A percentile compares a stretch with the other conserved stretches of the same genome.
These are phyloP conservation scores for Caranx melampygus DNA, from an alignment of 2,113 vertebrate species.

Conservation along the genomic window DNA sequence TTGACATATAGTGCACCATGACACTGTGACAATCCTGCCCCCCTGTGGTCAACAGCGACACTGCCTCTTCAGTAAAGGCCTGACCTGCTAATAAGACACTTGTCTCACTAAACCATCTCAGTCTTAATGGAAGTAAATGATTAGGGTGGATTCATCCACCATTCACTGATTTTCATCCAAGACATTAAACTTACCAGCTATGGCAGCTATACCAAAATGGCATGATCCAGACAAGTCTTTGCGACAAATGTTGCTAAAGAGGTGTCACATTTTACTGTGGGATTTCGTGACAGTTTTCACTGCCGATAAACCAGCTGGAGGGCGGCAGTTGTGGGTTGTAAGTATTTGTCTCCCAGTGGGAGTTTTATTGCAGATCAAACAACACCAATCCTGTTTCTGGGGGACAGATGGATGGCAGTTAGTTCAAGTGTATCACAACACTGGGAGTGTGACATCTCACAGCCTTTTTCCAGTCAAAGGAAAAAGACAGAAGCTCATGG, in stretches of 20 bases:
- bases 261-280: conserved; percentile 10
- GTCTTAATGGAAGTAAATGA: neutral
- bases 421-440: conserved; percentile 6
- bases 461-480: conserved; percentile 7
- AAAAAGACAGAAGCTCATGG: neutral
- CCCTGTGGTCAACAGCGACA: conserved; percentile 20
- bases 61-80: neutral
- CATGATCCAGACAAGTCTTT: neutral
- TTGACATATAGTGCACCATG: neutral
- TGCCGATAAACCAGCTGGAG: neutral
- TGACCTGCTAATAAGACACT: neutral
- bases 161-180: neutral
- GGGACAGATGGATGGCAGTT: conserved; percentile 19
- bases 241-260: neutral
- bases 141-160: neutral
- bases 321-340: neutral
- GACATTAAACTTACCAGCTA: neutral
- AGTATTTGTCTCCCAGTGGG: conserved; percentile 37
- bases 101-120: neutral
- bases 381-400: conserved; percentile 23
- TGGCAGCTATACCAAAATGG: conserved; percentile 10
- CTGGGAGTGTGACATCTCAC: neutral
- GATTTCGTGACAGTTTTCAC: conserved; percentile 19
- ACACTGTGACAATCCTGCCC: conserved; percentile 38
- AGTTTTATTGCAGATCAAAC: conserved; percentile 20